These are phyloP conservation scores for Nycticryphes semicollaris DNA, from an alignment of 2,113 vertebrate genomes.

Conservation along the genomic window DNA sequence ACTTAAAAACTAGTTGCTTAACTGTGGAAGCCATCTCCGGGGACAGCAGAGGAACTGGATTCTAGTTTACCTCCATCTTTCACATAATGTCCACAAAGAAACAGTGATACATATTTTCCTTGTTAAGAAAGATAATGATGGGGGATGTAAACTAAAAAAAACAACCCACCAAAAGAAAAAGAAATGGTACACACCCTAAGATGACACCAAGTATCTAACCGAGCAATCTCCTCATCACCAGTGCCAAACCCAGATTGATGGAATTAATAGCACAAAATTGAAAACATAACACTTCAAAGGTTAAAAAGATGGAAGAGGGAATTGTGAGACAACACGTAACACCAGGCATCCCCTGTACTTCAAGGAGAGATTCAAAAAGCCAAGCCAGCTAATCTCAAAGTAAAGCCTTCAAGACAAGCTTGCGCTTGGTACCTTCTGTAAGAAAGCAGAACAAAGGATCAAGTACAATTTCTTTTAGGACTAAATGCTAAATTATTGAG, in stretches of 20 bases:
- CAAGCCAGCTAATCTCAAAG: background rate
- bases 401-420: background rate
- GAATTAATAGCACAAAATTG: background rate
- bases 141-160: accelerated
- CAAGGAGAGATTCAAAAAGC: background rate
- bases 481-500: background rate
- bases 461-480: background rate
- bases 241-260: background rate
- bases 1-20: background rate
- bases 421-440: background rate
- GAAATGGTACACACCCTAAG: background rate
- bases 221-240: background rate
- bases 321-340: accelerated
- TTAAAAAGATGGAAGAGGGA: no score
- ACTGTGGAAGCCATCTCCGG: background rate
- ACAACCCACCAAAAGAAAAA: background rate
- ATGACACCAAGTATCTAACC: background rate
- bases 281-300: background rate
- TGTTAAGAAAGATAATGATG: background rate
- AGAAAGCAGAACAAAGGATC: background rate
- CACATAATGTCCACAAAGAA: background rate
- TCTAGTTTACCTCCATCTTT: background rate
- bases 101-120: accelerated
- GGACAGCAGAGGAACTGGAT: background rate
- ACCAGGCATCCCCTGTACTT: background rate